These are phyloP conservation scores for Caenorhabditis briggsae DNA, from an alignment of 1,140 invertebrate species.

Conservation along the genomic window DNA sequence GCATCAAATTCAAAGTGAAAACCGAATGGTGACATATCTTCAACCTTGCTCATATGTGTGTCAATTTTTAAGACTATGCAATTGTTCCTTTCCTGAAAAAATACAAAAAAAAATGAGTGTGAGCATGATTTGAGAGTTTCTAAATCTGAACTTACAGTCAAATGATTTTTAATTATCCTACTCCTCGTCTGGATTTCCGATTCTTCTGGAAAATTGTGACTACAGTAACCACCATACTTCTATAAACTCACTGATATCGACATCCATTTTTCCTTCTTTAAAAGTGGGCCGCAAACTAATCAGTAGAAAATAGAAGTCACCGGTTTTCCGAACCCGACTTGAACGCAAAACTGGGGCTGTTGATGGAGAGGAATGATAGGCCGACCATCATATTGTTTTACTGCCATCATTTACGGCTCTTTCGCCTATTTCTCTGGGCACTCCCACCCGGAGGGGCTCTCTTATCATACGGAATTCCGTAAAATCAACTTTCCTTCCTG, in stretches of 20 bases:
- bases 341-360: slow-evolving; percentile 16
- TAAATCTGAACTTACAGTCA: slow-evolving; percentile 45
- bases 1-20: slow-evolving; percentile 65
- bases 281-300: not conserved
- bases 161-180: slow-evolving; percentile 55
- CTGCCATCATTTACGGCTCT: slow-evolving; percentile 45
- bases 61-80: slow-evolving; percentile 61
- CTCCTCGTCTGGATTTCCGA: slow-evolving; percentile 55
- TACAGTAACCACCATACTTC: not conserved
- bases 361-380: slow-evolving; percentile 39
- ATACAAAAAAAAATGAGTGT: no score
- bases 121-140: no score
- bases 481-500: slow-evolving; percentile 20
- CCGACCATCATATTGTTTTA: slow-evolving; percentile 36
- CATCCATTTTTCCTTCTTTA: not conserved
- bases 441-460: not conserved
- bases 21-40: slow-evolving; percentile 63
- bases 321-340: slow-evolving; percentile 33
- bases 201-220: not conserved
- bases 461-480: not conserved
- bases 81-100: slow-evolving; percentile 62
- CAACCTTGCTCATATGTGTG: slow-evolving; percentile 59
- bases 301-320: not conserved
- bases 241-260: slow-evolving; percentile 7
- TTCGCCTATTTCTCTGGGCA: slow-evolving; percentile 1